Evolutionary conservation across 2,797 vertebrate genomes (phyloP).

Genomic region (Argya squamiceps): DNA sequence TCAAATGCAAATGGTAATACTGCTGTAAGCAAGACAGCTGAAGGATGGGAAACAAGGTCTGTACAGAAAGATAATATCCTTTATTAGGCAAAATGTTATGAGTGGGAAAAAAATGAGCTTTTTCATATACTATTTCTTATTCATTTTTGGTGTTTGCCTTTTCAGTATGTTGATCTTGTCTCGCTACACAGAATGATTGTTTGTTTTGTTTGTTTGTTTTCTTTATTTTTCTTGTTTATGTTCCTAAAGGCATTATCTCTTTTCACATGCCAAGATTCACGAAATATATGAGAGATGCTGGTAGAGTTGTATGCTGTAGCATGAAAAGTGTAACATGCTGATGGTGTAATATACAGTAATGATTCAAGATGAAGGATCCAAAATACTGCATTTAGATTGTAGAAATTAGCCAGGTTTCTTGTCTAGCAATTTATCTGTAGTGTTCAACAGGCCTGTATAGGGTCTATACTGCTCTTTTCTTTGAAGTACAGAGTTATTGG

Average conservation of each 20-base stretch:
- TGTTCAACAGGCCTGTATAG: not conserved
- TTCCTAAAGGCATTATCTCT: not conserved
- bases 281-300: not conserved
- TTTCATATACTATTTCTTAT: not conserved
- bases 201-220: not conserved
- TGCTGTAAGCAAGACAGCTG: not conserved
- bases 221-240: not conserved
- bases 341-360: not conserved
- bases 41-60: not conserved
- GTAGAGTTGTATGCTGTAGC: not conserved
- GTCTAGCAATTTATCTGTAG: not conserved
- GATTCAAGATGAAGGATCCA: not conserved
- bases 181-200: not conserved
- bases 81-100: not conserved
- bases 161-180: not conserved
- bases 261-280: not conserved
- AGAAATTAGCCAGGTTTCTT: not conserved
- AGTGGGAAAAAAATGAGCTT: accelerated
- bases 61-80: not conserved
- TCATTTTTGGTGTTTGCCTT: not conserved
- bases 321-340: not conserved
- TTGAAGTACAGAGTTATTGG: not conserved
- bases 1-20: not conserved
- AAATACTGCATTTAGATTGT: not conserved
- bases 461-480: not conserved